Percentiles rank a stretch among this genome's conserved stretches.
Conservation (phyloP, 2,113 vertebrate genomes). For the Periophthalmus modestus region DNA sequence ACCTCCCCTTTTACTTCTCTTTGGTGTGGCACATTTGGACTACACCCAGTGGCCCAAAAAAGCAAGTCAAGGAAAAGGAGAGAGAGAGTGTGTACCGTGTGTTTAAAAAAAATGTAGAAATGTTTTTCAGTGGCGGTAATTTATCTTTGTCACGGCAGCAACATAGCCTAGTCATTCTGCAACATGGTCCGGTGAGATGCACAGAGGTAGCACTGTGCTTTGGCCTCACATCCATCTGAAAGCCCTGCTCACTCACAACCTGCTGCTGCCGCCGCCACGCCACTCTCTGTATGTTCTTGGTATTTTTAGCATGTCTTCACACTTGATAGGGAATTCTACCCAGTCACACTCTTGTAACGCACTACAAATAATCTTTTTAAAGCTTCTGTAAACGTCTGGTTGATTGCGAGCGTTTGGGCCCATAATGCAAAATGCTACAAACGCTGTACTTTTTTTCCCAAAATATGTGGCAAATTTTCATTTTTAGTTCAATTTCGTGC, state of each 20-base stretch:
- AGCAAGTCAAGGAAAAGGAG: slow-evolving; percentile 37
- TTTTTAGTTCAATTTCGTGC: too few relatives aligned
- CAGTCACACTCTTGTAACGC: slow-evolving; percentile 48
- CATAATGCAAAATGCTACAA: slow-evolving; percentile 22
- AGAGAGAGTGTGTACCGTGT: slow-evolving; percentile 19
- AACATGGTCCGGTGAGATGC: slow-evolving; percentile 71
- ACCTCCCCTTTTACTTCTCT: slow-evolving; percentile 19
- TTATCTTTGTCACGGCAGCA: slow-evolving; percentile 80
- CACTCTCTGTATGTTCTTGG: slow-evolving; percentile 23
- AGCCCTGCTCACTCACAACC: slow-evolving; percentile 56
- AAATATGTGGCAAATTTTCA: not conserved
- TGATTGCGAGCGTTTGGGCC: slow-evolving; percentile 28
- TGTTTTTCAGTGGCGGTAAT: slow-evolving; percentile 78
- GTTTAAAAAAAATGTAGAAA: slow-evolving; percentile 56
- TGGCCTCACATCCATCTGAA: slow-evolving; percentile 75
- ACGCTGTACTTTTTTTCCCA: slow-evolving; percentile 18
- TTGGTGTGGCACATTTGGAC: slow-evolving; percentile 66
- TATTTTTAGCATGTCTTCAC: slow-evolving; percentile 74
- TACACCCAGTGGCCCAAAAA: slow-evolving; percentile 48
- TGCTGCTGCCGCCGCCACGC: slow-evolving; percentile 6
- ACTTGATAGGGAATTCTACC: slow-evolving; percentile 48
- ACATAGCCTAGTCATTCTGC: slow-evolving; percentile 78
- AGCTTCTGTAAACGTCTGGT: slow-evolving; percentile 25
- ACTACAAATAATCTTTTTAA: slow-evolving; percentile 33
- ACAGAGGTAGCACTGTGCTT: slow-evolving; percentile 78